Evolutionary conservation across 92 coral and sea anemone species (phyloP).

Genomic region (Actinostola sp.): DNA sequence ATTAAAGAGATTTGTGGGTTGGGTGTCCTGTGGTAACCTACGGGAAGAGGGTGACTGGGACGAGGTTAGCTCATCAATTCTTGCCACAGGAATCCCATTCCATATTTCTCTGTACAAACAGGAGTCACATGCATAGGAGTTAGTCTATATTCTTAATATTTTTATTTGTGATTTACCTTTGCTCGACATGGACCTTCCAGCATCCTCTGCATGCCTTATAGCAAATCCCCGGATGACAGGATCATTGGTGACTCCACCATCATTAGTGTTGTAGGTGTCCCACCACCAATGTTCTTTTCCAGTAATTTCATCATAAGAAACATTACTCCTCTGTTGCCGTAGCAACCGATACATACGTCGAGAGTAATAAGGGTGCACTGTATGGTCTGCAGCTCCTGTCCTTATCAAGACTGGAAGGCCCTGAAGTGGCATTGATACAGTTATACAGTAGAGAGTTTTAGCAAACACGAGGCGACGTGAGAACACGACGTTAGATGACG

Average conservation of each 20-base stretch:
- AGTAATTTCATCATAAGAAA: conserved; percentile 81
- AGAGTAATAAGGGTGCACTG: conserved; percentile 89
- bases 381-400: conserved; percentile 83
- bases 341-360: conserved; percentile 94
- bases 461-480: neutral
- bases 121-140: too few species aligned
- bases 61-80: too few species aligned
- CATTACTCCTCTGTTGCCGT: conserved; percentile 85
- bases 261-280: conserved; percentile 89
- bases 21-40: too few species aligned
- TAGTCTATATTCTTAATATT: neutral
- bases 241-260: conserved; percentile 97
- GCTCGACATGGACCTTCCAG: conserved; percentile 17
- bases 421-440: conserved; percentile 21
- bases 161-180: conserved; percentile 16
- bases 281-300: conserved; percentile 99
- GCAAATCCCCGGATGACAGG: conserved; percentile 90
- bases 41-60: too few species aligned
- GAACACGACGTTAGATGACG: too few species aligned
- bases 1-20: too few species aligned
- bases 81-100: too few species aligned
- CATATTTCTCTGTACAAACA: too few species aligned
- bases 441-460: neutral
- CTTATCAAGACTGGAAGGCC: conserved; percentile 92
- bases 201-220: conserved; percentile 61